Evolutionary conservation across 2,888 invertebrate genomes (phyloP), one percentile per base, ranked within the genome.

Genomic region (Nymphalis c-album): DNA sequence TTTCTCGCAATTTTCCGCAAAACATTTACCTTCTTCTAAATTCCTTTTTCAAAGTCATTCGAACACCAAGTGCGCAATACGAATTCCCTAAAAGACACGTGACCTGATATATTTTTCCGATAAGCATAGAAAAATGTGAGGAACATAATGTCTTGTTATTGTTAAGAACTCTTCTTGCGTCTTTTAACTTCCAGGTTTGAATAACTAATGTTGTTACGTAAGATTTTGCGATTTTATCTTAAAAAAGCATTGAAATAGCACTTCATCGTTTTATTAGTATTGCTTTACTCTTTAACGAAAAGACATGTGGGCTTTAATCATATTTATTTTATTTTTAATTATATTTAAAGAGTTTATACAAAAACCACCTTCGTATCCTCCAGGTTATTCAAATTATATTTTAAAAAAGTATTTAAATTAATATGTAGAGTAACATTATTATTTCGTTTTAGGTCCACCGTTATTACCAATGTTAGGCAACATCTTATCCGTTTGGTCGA

Each of bases 401-500:
- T 31, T 16, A 61, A 50, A 40, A 18, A 13, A 16, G 20, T 1
- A 10, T 13, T 50, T 51, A 16, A 20, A 48, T 60, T 40, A 8
- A 20, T 45, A 20, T 18, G 7, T n/a, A 62, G 5, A n/a, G 48
- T 17, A 59, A 4, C 31, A 47, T 35, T 66, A 60, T 63, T 20
- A 10, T 69, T 64, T 55, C 64, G 20, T 85, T 86, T 76, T 77
- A 92, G 92, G 92, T 50, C 91, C 91, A 8, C 73, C 74, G 10
- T 72, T 77, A 7, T 71, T 90, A 53, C 91, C 91, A 6, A 20
- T 91, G n/a, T 46, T 90, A 53, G 91, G 91, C 10, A 90, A 90
- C 74, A 72, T 91, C 18, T 58, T 90, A 18, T 81, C 86, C 10
- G 84, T 91, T 50, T 80, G 83, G 74, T 64, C 82, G n/a, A 79